Base-by-base conservation (phyloP, 1,140 invertebrate genomes). In the Ericerus pela region DNA sequence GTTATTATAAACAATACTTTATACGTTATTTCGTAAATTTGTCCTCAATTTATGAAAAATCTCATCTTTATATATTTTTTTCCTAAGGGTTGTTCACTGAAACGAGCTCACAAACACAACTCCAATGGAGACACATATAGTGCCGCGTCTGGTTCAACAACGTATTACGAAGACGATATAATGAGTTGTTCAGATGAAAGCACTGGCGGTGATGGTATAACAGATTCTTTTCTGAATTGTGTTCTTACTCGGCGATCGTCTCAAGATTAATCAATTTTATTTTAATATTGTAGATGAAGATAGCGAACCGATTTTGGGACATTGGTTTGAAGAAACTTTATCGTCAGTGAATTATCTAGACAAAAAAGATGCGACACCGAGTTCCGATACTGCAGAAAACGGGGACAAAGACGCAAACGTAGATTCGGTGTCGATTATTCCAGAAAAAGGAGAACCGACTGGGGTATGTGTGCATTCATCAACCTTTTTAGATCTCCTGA, bases 261-360 rank as follows among this genome's bases (percentile, higher is more conserved):
- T 27, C 26, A 33, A 20, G 18, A 20, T 41, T 26, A 54, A 54
- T 55, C 28, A 14, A 31, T 33, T 28, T 18, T 28, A 47, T 53
- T 58, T 18, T 29, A 27, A 24, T 51, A 14, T 52, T 16, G 14
- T 53, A 72, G 74, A 76, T 65, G 86, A 88, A 71, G 87, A 90
- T 70, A 91, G 86, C 69, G 90, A 94, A 69, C 88, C 88, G 1
- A 81, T 94, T 59, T 75, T 94, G 63, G 89, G 89, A 0, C 76
- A 88, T 55, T 93, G 89, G 88, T 91, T 94, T 72, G 88, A 93
- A 67, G 88, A 91, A 68, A 91, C 88, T 0, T 68, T 93, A 14
- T 83, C 84, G 26, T 54, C 31, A 22, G 57, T 52, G 6, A 53
- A 53, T 54, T 38, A 58, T 31, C 38, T 47, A 24, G 41, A 47